These are phyloP conservation scores for Parthenolecanium corni DNA, from an alignment of 2,888 invertebrate species.

Conservation along the genomic window DNA sequence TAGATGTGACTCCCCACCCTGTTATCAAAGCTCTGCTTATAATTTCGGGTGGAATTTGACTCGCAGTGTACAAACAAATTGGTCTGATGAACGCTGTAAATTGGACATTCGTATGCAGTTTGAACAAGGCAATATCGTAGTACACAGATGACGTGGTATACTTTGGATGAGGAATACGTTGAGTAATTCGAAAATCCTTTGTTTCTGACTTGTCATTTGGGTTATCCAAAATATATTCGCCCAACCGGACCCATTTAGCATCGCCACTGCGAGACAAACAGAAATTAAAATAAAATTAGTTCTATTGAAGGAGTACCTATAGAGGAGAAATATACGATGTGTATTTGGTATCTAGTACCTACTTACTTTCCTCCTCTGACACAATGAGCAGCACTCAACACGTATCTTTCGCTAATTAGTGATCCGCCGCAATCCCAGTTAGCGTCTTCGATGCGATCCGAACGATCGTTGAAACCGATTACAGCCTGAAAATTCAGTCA, in stretches of 20 bases:
- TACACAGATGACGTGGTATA: not conserved
- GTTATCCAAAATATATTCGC: slow-evolving; percentile 35
- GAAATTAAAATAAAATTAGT: not conserved
- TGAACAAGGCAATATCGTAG: not conserved
- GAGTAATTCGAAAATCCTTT: not conserved
- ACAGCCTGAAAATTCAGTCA: not conserved
- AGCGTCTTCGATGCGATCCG: not conserved
- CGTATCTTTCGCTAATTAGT: slow-evolving; percentile 4
- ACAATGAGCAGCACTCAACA: slow-evolving; percentile 10
- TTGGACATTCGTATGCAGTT: not conserved
- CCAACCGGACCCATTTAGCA: slow-evolving; percentile 11
- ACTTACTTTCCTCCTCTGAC: not conserved
- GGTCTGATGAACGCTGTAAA: slow-evolving; percentile 1
- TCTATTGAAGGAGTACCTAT: no score
- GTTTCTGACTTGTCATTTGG: not conserved
- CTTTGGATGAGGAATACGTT: not conserved
- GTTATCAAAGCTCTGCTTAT: not conserved
- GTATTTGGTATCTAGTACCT: no score
- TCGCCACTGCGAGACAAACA: not conserved
- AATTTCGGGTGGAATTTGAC: not conserved
- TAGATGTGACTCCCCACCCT: slow-evolving; percentile 1
- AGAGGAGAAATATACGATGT: no score
- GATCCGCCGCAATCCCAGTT: slow-evolving; percentile 3
- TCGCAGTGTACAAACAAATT: not conserved
- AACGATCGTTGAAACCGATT: not conserved